These are phyloP conservation scores for Thalassaphorura encarpata DNA, from an alignment of 1,140 invertebrate species.

Conservation along the genomic window DNA sequence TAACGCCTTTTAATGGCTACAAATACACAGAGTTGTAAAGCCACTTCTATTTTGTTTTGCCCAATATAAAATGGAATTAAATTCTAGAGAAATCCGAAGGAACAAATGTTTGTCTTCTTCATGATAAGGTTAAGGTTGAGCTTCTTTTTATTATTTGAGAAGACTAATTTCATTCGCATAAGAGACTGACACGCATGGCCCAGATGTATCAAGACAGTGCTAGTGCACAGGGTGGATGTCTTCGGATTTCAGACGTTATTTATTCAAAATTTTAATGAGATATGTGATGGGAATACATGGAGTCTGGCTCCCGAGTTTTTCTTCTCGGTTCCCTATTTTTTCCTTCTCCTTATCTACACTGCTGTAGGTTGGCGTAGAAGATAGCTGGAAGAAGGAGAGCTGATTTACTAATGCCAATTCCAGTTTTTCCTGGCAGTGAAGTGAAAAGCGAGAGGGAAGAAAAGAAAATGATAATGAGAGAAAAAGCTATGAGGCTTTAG, in stretches of 20 bases:
- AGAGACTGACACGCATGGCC: neutral
- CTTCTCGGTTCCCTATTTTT: neutral
- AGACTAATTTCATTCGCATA: too few species aligned
- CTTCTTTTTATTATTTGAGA: too few species aligned
- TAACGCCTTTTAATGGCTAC: too few species aligned
- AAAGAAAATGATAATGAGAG: neutral
- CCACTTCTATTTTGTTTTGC: too few species aligned
- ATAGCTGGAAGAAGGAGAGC: constrained; percentile 1
- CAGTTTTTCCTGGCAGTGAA: too few species aligned
- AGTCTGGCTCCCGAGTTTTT: neutral
- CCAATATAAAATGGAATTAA: too few species aligned
- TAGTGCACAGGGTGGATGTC: neutral
- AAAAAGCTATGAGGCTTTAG: neutral
- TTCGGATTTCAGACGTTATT: constrained; percentile 7
- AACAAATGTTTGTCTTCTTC: too few species aligned
- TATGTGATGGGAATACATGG: constrained; percentile 24
- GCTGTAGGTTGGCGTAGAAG: neutral
- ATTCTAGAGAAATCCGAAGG: too few species aligned
- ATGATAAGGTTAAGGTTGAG: too few species aligned
- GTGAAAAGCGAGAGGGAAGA: neutral
- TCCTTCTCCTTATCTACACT: neutral
- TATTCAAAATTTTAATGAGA: constrained; percentile 32
- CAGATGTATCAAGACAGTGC: neutral
- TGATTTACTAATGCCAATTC: constrained; percentile 8
- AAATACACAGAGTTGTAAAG: too few species aligned